Evolutionary conservation across 2,888 invertebrate species (phyloP), one percentile per base, ranked within the genome.

Genomic region (Rapana venosa): DNA sequence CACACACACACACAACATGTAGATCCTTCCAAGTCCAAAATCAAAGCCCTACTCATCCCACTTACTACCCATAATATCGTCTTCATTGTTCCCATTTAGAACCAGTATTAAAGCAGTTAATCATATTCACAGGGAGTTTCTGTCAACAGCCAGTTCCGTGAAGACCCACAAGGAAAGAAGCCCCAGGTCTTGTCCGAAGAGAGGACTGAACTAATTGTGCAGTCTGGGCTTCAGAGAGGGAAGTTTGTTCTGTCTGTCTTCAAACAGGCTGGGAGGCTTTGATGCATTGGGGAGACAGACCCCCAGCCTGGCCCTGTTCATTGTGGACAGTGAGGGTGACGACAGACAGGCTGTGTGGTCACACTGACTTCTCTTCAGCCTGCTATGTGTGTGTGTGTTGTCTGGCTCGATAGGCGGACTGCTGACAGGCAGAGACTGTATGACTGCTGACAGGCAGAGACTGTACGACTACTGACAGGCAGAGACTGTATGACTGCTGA

Each of bases 101-200:
- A 47, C 22, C 47, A 47, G 74, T 85, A 85, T 85, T 89, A 85
- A n/a, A 89, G 85, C 56, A 89, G 85, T 85, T 89, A 89, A 89
- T 89, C 89, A 89, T 89, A 89, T 89, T 89, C 89, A 70, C 89
- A 36, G 47, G 47, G 89, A 36, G 35, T 85, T 89, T 89, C 89
- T 70, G 89, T 85, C 85, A 89, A 89, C 89, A 89, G 30, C 4
- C 70, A 85, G 47, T 36, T 66, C 35, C 85, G 89, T 85, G 89
- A 70, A 84, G 89, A 30, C 17, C 89, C 85, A 89, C 77, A 74
- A 85, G 58, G 47, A 8, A 11, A 56, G 20, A 79, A 77, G 56
- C 30, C 56, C 32, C 26, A 56, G 22, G n/a, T 84, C 88, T 88
- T 66, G 85, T 56, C 56, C 30, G 70, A 47, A 47, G 47, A 47